Evolutionary conservation across 2,797 vertebrate species (phyloP).

Genomic region (Hirundo rustica): DNA sequence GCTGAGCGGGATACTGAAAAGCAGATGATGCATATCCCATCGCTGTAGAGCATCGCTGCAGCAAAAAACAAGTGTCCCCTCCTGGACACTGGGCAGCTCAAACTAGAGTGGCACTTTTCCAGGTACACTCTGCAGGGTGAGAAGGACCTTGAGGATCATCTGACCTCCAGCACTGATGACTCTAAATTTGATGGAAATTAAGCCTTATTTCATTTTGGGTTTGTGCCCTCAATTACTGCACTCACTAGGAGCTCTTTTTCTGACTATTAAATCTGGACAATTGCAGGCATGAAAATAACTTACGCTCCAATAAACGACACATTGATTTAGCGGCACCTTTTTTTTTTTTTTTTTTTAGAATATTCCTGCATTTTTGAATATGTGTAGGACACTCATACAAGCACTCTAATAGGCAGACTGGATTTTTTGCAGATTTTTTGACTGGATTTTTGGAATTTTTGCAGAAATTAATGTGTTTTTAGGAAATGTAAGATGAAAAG

Average conservation of each 20-base stretch:
- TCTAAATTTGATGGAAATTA: background rate
- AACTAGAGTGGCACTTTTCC: background rate
- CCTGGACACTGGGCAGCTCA: background rate
- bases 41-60: accelerated
- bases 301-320: background rate
- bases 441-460: background rate
- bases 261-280: background rate
- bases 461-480: background rate
- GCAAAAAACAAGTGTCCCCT: background rate
- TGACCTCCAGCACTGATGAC: background rate
- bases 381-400: background rate
- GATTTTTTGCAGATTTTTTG: too few relatives aligned
- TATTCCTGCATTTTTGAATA: background rate
- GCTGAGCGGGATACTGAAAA: background rate
- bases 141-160: background rate
- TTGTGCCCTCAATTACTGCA: background rate
- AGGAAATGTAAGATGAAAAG: background rate
- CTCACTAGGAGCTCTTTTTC: background rate
- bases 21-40: background rate
- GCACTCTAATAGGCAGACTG: background rate
- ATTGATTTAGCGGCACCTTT: background rate
- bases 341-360: background rate
- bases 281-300: background rate
- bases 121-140: background rate
- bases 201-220: background rate